Base-by-base conservation (phyloP, 1,140 invertebrate species). In the Diabrotica undecimpunctata region DNA sequence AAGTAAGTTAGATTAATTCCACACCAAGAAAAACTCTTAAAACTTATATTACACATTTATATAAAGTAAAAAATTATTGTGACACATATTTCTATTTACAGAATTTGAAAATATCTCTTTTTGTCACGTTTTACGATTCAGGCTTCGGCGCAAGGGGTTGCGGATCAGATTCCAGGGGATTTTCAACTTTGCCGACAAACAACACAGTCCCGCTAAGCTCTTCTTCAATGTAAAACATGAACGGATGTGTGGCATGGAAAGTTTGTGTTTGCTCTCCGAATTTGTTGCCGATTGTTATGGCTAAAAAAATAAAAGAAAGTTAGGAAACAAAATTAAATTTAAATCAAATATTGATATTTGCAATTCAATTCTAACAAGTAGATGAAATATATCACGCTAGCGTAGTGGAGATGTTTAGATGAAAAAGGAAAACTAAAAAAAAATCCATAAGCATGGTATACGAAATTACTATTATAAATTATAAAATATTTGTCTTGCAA, bases 151-250 rank as follows among this genome's bases (percentile, higher is more conserved):
- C 37, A 8, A 41, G 38, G 11, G 38, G 10, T 8, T 6, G 9
- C 37, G 53, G 13, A 8, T 71, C 67, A 35, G 39, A 63, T 52
- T 78, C 73, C 6, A 76, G 50, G 8, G 89, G 89, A 77, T 90
- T 83, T 7, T 82, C 81, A 0, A 92, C 83, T 75, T 87, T 86
- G 7, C 91, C 91, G 38, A 87, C 83, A 75, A 91, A 92, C 2
- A 92, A 73, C 53, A 91, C 83, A 8, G 89, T 87, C 0, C 85
- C 85, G 0, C 83, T 88, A 0, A 74, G 79, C 70, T 90, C 87
- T 66, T 93, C 90, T 74, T 91, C 86, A 61, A 94, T 90, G 76
- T 90, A 90, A 79, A 93, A 92, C 46, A 92, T 68, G 77, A 94
- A 94, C 0, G 91, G 90, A 68, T 85, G 88, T 75, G 87, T 84